Percentiles rank a stretch among this genome's conserved stretches.
Conservation (phyloP, 2,797 vertebrate species). For the Micromesistius poutassou region DNA sequence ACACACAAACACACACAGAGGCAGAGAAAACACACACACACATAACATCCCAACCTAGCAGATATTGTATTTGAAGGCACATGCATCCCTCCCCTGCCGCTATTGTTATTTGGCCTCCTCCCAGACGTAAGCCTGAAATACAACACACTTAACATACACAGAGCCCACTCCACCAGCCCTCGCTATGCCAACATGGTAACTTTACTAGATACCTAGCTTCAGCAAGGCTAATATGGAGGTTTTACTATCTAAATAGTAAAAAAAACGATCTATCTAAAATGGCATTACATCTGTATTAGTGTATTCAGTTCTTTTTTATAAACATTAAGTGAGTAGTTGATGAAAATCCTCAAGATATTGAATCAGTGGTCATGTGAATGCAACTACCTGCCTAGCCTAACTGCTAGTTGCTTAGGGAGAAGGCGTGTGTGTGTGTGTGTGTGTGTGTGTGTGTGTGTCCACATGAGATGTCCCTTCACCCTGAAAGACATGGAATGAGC, state of each 20-base stretch:
- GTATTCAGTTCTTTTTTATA: not conserved
- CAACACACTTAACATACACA: constrained; percentile 57
- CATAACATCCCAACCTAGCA: not conserved
- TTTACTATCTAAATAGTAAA: too few relatives aligned
- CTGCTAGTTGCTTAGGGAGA: not conserved
- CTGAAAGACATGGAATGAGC: not conserved
- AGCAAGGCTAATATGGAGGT: too few relatives aligned
- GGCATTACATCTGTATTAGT: not conserved
- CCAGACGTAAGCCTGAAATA: constrained; percentile 51
- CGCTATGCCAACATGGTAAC: not conserved
- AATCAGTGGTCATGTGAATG: not conserved
- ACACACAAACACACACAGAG: not conserved
- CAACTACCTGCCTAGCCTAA: not conserved
- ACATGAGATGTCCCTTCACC: not conserved
- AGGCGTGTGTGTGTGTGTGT: not conserved
- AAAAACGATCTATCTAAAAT: too few relatives aligned
- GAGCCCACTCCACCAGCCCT: constrained; percentile 13
- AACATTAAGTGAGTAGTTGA: not conserved
- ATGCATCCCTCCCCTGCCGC: constrained; percentile 36
- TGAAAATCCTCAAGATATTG: not conserved
- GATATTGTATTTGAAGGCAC: not conserved
- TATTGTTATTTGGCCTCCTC: constrained; percentile 64
- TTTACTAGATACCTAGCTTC: not conserved
- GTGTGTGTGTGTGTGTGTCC: not conserved
- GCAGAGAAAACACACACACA: constrained; percentile 20